A percentile compares a stretch with the other conserved stretches of the same genome.
Conservation (phyloP, 2,113 vertebrate species). For the Planiliza haematocheilus region DNA sequence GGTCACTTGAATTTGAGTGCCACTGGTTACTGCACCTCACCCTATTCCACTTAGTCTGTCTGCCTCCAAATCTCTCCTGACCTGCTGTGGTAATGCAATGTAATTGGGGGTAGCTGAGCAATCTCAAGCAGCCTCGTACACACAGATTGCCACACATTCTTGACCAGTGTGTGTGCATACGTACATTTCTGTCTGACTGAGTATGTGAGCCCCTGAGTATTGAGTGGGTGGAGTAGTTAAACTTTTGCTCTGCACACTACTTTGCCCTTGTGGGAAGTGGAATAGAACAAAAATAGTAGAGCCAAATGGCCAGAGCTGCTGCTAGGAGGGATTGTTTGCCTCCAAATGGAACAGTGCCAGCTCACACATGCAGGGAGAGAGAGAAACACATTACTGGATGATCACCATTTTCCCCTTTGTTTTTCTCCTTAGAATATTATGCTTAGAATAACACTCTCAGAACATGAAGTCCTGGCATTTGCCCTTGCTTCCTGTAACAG, state of each 20-base stretch:
- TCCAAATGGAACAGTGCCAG: conserved; percentile 41
- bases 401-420: conserved; percentile 11
- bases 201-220: conserved; percentile 36
- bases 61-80: conserved; percentile 45
- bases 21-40: conserved; percentile 34
- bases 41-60: conserved; percentile 49
- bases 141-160: conserved; percentile 38
- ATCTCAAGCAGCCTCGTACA: conserved; percentile 55
- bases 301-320: conserved; percentile 49
- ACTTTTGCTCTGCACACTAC: conserved; percentile 59
- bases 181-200: conserved; percentile 29
- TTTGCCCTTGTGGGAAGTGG: conserved; percentile 54
- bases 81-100: conserved; percentile 48
- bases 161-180: conserved; percentile 40
- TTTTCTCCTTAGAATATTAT: conserved; percentile 41
- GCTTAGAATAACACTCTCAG: conserved; percentile 20
- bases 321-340: conserved; percentile 37
- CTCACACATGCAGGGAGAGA: conserved; percentile 7
- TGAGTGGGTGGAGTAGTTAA: conserved; percentile 47
- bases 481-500: conserved; percentile 20
- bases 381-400: conserved; percentile 20
- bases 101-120: conserved; percentile 34
- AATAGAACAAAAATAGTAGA: conserved; percentile 42
- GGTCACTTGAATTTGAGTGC: conserved; percentile 50
- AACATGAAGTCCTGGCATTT: conserved; percentile 27